Evolutionary conservation across 1,140 invertebrate genomes (phyloP), one percentile per base, ranked within the genome.

Genomic region (Asobara japonica): DNA sequence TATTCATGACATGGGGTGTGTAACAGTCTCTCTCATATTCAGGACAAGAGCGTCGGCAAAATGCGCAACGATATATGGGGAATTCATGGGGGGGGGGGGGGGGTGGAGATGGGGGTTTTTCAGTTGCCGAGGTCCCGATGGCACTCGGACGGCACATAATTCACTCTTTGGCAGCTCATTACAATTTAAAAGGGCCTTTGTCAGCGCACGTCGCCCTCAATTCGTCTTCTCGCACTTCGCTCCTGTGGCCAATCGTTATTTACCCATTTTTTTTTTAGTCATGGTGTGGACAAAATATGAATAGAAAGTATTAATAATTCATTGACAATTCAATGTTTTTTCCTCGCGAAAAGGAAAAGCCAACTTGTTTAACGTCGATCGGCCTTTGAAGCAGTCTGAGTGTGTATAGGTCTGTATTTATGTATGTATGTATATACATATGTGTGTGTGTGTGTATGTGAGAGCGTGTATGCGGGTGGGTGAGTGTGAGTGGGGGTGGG

Each of bases 81-180:
- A 51, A 38, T 41, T 29, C 30, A 48, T 41, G 45, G 16, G 65
- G 68, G 64, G 74, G n/a, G n/a, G n/a, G n/a, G n/a, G n/a, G n/a
- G n/a, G n/a, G n/a, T n/a, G n/a, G n/a, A n/a, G n/a, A 75, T 71
- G 68, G 25, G 25, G 25, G 11, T 16, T 62, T 66, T 72, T 72
- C 27, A 38, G 33, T 41, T 27, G 38, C 20, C 41, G 76, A 76
- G 74, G 76, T 81, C 79, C 71, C 80, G 80, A 80, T 83, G 84
- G 80, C 84, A 86, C 80, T 86, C 77, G 83, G 78, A 77, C 80
- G 80, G 81, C 74, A 79, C 84, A 87, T 87, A 87, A 87, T 84
- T 87, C 85, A 87, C 83, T 81, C 82, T 88, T 88, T 88, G 86
- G 84, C 86, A 88, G 85, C 84, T 87, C 85, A 86, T 88, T 88